Evolutionary conservation across 2,113 vertebrate species (phyloP).

Genomic region (Balaeniceps rex): DNA sequence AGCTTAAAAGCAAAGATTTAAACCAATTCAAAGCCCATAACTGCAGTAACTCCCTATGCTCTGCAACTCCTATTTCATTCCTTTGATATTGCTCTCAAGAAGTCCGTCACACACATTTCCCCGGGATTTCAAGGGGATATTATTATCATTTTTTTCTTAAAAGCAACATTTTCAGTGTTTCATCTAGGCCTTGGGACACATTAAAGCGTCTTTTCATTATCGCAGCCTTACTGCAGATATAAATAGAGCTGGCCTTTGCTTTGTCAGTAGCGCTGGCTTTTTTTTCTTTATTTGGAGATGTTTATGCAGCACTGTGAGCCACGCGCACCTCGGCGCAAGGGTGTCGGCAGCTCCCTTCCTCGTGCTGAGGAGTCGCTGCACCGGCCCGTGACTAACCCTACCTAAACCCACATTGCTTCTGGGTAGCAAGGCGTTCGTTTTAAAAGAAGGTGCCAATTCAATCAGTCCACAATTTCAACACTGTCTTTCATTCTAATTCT

Average conservation of each 20-base stretch:
- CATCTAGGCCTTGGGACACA: slow-evolving; percentile 44
- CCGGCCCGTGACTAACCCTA: neutral
- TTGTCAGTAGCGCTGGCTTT: neutral
- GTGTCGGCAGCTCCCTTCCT: neutral
- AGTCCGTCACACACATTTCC: neutral
- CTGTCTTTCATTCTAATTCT: neutral
- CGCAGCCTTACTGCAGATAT: neutral
- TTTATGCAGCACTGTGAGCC: neutral
- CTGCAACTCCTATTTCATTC: slow-evolving; percentile 20
- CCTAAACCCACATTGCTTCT: neutral
- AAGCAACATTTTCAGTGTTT: slow-evolving; percentile 54
- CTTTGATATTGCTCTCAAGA: slow-evolving; percentile 55
- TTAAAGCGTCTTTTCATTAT: slow-evolving; percentile 16
- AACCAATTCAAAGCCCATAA: slow-evolving; percentile 27
- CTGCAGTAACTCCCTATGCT: slow-evolving; percentile 16
- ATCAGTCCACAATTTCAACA: neutral
- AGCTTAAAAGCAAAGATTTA: slow-evolving; percentile 48
- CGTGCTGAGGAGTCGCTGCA: neutral
- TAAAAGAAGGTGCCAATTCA: neutral
- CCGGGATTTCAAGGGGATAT: slow-evolving; percentile 26
- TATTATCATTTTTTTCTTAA: slow-evolving; percentile 40
- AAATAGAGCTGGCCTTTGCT: slow-evolving; percentile 38
- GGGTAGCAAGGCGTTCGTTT: neutral
- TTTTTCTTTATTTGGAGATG: neutral
- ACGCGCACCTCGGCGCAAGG: neutral